These are phyloP conservation scores for Octopus bimaculoides DNA, from an alignment of 1,140 invertebrate genomes.

Conservation along the genomic window DNA sequence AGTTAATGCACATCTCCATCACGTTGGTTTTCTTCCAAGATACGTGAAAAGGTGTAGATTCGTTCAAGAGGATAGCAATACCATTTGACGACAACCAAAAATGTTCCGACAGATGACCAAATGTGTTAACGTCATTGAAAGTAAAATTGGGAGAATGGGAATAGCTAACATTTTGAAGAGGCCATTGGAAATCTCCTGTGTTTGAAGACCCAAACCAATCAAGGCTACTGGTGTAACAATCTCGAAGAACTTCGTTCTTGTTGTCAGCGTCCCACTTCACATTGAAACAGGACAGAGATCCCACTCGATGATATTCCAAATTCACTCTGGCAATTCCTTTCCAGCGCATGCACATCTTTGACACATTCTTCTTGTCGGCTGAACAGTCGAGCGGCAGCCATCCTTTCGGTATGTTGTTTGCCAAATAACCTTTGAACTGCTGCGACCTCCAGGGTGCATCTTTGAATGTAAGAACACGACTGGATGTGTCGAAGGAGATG, in stretches of 20 bases:
- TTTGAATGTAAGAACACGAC: slow-evolving; percentile 29
- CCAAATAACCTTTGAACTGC: slow-evolving; percentile 30
- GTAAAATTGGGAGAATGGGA: slow-evolving; percentile 20
- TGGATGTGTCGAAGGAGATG: slow-evolving; percentile 40
- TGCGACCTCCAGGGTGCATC: slow-evolving; percentile 23
- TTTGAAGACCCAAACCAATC: slow-evolving; percentile 47
- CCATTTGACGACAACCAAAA: slow-evolving; percentile 54
- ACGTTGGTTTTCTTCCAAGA: slow-evolving; percentile 33
- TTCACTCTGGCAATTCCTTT: slow-evolving; percentile 40
- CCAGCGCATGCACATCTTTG: slow-evolving; percentile 40
- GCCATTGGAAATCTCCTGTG: slow-evolving; percentile 29
- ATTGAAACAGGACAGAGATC: slow-evolving; percentile 40
- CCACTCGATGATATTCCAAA: slow-evolving; percentile 9
- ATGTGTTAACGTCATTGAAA: slow-evolving; percentile 33
- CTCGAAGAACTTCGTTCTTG: slow-evolving; percentile 30
- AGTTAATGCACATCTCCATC: slow-evolving; percentile 30
- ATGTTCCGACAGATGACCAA: slow-evolving; percentile 39
- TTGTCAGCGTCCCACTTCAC: slow-evolving; percentile 40
- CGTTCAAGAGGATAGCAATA: slow-evolving; percentile 45
- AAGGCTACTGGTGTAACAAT: slow-evolving; percentile 43
- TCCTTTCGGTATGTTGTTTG: slow-evolving; percentile 40
- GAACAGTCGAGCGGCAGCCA: slow-evolving; percentile 43
- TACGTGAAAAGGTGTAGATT: slow-evolving; percentile 42
- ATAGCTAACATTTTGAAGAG: slow-evolving; percentile 24
- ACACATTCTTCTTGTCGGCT: slow-evolving; percentile 27